Base-by-base conservation (phyloP, 2,113 vertebrate species). In the Australoheros scitulus region DNA sequence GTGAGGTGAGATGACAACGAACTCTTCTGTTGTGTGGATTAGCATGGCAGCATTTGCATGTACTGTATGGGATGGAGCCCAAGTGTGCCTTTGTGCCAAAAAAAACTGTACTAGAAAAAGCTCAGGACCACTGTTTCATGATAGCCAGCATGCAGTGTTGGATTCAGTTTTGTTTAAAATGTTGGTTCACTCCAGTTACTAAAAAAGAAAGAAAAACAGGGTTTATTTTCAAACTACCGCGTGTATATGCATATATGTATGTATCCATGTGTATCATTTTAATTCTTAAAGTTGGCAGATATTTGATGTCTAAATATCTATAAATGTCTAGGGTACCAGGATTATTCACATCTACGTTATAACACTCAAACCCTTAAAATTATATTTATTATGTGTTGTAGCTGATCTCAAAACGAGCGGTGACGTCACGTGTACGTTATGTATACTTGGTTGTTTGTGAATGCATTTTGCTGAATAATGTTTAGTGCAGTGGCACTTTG, bases 1-100 rank as follows among this genome's bases (percentile, higher is more conserved):
- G 83, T 47, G 52, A 88, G 76, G 79, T 34, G 88, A 90, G 72
- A 52, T 58, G 61, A 81, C 70, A 79, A 9, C 56, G 14, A 68
- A 56, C n/a, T 64, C 60, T 2, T 57, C 14, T 55, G 55, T 32
- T 57, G 24, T 79, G 61, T 58, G 38, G 70, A 77, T 84, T 68
- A 74, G 34, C 56, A 20, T 14, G 10, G 59, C 20, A 1, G n/a
- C 34, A 50, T 87, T 63, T 81, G 17, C 74, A 78, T 61, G 61
- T 29, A 78, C 24, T 61, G 61, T 29, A 78, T 32, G 57, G 24
- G 38, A 36, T 56, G 68, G 34, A 43, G 14, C n/a, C 32, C 17
- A 34, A 38, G 41, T 10, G 47, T 20, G 26, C 26, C 24, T 47
- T 77, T 36, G 34, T 43, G 20, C 6, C 18, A 6, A 5, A 75